A percentile compares a stretch with the other conserved stretches of the same genome.
Conservation (phyloP, 2,113 vertebrate species). For the Salvelinus fontinalis region DNA sequence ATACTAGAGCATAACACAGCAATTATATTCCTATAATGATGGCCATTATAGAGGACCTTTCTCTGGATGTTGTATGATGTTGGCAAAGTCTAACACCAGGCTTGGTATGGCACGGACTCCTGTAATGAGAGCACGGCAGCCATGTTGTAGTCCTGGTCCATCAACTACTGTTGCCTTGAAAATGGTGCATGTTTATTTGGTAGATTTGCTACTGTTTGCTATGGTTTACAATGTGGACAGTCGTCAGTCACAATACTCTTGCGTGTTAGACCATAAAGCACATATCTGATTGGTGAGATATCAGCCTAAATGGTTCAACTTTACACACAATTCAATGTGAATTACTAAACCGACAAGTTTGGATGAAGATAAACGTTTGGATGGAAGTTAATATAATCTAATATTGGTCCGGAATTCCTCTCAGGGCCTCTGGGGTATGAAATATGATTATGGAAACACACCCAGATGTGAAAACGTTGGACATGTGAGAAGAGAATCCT, state of each 20-base stretch:
- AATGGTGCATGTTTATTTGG: neutral
- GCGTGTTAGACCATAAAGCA: neutral
- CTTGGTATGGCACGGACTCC: neutral
- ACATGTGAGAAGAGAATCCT: slow-evolving; percentile 30
- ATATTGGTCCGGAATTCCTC: neutral
- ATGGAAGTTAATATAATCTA: slow-evolving; percentile 17
- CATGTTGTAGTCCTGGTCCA: neutral
- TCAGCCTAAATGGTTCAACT: neutral
- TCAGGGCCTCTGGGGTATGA: slow-evolving; percentile 11
- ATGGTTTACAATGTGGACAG: neutral
- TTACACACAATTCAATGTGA: neutral
- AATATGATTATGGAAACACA: slow-evolving; percentile 12
- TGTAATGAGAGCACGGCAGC: neutral
- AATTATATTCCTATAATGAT: slow-evolving; percentile 18
- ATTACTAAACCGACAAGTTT: neutral
- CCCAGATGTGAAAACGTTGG: neutral
- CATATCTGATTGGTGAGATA: neutral
- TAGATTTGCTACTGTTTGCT: neutral
- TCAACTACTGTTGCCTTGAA: neutral
- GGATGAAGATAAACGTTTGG: slow-evolving; percentile 8
- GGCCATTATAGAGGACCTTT: slow-evolving; percentile 2
- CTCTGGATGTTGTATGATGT: neutral
- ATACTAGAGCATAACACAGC: slow-evolving; percentile 9
- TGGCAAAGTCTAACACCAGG: neutral
- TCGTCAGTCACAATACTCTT: neutral